phyloP scores from a whole-genome alignment of 2,113 vertebrate species.

The Holacanthus passer region DNA sequence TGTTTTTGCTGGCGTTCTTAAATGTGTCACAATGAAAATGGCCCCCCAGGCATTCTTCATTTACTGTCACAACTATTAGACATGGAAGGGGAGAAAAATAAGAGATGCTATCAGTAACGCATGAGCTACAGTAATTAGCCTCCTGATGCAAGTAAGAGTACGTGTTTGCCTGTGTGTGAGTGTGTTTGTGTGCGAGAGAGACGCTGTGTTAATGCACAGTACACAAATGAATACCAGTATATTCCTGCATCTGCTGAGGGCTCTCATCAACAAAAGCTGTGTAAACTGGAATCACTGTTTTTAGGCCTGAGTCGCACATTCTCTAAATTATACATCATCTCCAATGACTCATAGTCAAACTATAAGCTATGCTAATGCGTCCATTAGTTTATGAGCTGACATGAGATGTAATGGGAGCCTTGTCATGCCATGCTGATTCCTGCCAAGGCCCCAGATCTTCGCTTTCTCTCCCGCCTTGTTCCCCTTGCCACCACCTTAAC shows the following conservation, averaged over 20 bases:
- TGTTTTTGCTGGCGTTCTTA: conserved; percentile 66
- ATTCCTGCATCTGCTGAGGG: conserved; percentile 68
- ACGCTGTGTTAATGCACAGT: conserved; percentile 54
- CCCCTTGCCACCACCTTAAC: conserved; percentile 53
- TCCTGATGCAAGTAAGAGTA: conserved; percentile 75
- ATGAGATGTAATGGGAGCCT: conserved; percentile 66
- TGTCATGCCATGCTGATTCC: conserved; percentile 70
- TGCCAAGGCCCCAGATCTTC: conserved; percentile 62
- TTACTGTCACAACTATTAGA: conserved; percentile 86
- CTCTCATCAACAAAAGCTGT: conserved; percentile 68
- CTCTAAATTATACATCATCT: conserved; percentile 74
- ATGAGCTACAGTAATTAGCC: conserved; percentile 85
- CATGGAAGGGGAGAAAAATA: conserved; percentile 80
- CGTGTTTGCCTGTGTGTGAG: conserved; percentile 41
- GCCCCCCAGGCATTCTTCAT: conserved; percentile 81
- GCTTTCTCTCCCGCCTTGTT: conserved; percentile 56
- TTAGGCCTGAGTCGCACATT: conserved; percentile 58
- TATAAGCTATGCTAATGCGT: conserved; percentile 77
- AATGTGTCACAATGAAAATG: conserved; percentile 82
- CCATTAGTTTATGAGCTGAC: conserved; percentile 76
- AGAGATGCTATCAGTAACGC: conserved; percentile 86
- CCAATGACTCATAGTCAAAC: conserved; percentile 68
- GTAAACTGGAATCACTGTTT: conserved; percentile 66
- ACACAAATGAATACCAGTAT: conserved; percentile 47
- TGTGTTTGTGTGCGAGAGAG: conserved; percentile 9